Conservation (phyloP, 2,113 vertebrate species). For the Phyllopteryx taeniolatus region DNA sequence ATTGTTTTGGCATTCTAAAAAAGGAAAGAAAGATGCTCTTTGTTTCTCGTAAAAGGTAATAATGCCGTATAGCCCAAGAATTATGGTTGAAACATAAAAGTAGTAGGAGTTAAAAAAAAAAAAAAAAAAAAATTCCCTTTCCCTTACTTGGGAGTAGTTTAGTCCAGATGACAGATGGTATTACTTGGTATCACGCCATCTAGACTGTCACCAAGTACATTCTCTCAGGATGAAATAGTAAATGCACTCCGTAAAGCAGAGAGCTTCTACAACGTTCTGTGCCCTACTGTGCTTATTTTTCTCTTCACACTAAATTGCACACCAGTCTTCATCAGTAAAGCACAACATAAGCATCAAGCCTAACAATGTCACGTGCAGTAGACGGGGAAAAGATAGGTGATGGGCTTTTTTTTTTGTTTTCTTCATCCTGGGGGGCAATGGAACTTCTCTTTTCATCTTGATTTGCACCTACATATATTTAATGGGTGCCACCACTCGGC, state of each 20-base stretch:
- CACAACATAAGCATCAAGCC: background rate
- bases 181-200: background rate
- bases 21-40: background rate
- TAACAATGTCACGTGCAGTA: background rate
- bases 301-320: background rate
- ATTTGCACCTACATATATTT: background rate
- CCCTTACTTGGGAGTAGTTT: background rate
- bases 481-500: background rate
- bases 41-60: background rate
- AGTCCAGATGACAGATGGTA: slow-evolving; percentile 5
- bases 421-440: background rate
- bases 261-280: background rate
- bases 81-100: background rate
- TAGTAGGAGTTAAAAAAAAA: background rate
- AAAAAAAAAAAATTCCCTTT: background rate
- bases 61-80: background rate
- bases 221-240: background rate
- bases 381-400: too few relatives aligned
- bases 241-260: background rate
- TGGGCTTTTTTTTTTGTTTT: background rate
- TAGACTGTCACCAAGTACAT: background rate
- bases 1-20: background rate
- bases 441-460: background rate
- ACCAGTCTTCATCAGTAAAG: background rate
- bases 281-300: background rate